phyloP scores from a whole-genome alignment of 1,140 invertebrate species.

The Chionoecetes opilio region DNA sequence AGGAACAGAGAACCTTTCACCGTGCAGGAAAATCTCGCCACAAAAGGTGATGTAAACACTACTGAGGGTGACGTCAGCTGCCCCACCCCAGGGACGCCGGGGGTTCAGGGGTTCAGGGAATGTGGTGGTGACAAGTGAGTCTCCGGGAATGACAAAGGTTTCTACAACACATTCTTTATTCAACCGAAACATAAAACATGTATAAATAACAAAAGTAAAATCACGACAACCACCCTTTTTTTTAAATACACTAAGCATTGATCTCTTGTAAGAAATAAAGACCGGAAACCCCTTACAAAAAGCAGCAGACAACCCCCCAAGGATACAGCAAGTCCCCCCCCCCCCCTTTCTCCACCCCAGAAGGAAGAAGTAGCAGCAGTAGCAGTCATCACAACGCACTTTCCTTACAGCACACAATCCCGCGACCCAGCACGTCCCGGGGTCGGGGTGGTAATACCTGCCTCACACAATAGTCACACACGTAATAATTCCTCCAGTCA shows the following conservation, averaged over 20 bases:
- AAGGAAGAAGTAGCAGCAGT: not conserved
- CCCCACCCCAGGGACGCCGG: not conserved
- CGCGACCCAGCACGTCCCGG: not conserved
- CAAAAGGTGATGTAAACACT: not conserved
- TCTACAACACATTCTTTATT: not conserved
- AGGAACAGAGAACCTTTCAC: not conserved
- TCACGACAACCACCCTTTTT: not conserved
- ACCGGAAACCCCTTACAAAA: not conserved
- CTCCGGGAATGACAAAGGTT: not conserved
- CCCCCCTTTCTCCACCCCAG: not conserved
- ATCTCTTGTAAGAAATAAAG: not conserved
- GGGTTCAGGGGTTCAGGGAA: not conserved
- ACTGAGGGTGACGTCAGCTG: not conserved
- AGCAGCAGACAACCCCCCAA: not conserved
- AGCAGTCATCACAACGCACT: not conserved
- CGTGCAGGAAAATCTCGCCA: not conserved
- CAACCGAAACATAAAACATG: not conserved
- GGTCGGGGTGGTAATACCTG: not conserved
- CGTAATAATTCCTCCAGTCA: not conserved
- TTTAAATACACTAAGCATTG: not conserved
- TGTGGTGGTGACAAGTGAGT: not conserved
- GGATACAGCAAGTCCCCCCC: not conserved
- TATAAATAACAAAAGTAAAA: conserved; percentile 4
- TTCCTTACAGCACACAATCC: not conserved
- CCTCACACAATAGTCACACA: not conserved